Conservation (phyloP, 1,140 invertebrate genomes). For the Caerostris extrusa region DNA sequence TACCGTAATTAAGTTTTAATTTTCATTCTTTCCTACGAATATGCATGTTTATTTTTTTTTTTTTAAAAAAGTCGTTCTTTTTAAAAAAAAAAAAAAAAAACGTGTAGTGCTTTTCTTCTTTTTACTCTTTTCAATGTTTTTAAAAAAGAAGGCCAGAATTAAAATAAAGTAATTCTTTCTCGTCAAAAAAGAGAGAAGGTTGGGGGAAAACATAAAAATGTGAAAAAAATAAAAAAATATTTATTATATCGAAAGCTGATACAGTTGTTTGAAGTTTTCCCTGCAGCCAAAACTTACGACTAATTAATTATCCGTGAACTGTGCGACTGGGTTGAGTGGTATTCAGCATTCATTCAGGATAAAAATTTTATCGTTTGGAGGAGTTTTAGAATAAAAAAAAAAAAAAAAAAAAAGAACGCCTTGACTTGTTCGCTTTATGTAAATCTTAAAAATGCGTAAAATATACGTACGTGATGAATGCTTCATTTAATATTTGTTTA, state of each 20-base stretch:
- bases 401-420: neutral
- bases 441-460: constrained; percentile 38
- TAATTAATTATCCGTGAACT: constrained; percentile 51
- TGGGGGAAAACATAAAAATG: too few relatives aligned
- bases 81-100: too few relatives aligned
- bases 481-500: constrained; percentile 46
- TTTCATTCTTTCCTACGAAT: too few relatives aligned
- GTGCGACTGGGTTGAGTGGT: neutral
- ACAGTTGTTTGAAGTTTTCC: neutral
- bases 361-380: neutral
- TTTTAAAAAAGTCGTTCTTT: too few relatives aligned
- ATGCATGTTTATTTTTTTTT: too few relatives aligned
- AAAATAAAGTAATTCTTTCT: too few relatives aligned
- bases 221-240: too few relatives aligned
- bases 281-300: constrained; percentile 22
- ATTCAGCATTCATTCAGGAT: constrained; percentile 25
- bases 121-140: too few relatives aligned
- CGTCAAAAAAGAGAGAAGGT: too few relatives aligned
- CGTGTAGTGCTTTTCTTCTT: too few relatives aligned
- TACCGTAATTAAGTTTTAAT: too few relatives aligned
- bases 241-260: constrained; percentile 26
- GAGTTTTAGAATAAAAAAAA: constrained; percentile 17
- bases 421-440: constrained; percentile 5
- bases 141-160: too few relatives aligned
- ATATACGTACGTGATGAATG: neutral